Base-by-base conservation (phyloP, 1,140 invertebrate species). In the Bombus balteatus region DNA sequence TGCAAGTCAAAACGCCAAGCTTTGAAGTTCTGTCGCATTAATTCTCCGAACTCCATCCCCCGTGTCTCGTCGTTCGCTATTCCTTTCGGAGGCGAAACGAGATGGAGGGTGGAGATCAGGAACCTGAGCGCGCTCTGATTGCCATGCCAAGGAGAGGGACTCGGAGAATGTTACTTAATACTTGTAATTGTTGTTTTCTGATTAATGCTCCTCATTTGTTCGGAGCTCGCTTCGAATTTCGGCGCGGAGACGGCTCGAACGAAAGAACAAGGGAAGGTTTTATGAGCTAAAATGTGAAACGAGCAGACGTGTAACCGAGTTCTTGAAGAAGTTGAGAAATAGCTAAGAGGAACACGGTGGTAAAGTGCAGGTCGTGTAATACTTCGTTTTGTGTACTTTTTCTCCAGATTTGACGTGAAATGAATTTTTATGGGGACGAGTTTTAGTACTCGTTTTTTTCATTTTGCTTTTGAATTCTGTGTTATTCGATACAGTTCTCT, bases 11-110 rank as follows among this genome's bases (percentile, higher is more conserved):
- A 91, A 88, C 34, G 77, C 62, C 74, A 66, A 39, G 70, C 89
- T 91, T 91, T 87, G 81, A 91, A 86, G 57, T 88, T 62, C 57
- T 66, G 81, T 88, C 81, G 79, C 84, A 86, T 90, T 90, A 91
- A 91, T 89, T 90, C 81, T 77, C 79, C 39, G 37, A 28, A 32
- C 62, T 47, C 28, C 18, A 53, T 47, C 13, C 25, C 43, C 39
- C 12, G 47, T 53, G 47, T 53, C 71, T 13, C 13, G 62, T n/a
- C n/a, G n/a, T 8, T 32, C 22, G n/a, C 22, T 53, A 22, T 47
- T 39, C 76, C 53, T 18, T n/a, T 39, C 37, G 32, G 10, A 25
- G 66, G 15, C 32, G 68, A n/a, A 80, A 47, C 66, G 32, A 28
- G 82, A 37, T 3, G 32, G 4, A 41, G 65, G 62, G 72, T 72